Evolutionary conservation across 2,888 invertebrate genomes (phyloP).

Genomic region (Drosophila antonietae): DNA sequence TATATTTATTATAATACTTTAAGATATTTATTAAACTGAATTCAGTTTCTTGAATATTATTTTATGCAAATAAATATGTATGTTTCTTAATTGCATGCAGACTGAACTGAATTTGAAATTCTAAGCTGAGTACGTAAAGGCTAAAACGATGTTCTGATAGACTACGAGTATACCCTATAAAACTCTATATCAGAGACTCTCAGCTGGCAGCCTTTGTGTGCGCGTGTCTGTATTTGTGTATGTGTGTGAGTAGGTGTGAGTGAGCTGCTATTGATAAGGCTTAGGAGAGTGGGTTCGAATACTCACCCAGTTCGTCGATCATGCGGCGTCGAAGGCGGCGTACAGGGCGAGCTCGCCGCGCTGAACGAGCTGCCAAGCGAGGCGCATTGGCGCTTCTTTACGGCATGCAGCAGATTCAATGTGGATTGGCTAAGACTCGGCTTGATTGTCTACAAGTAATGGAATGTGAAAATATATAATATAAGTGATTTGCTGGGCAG

Average conservation of each 20-base stretch:
- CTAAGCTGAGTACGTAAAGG: not conserved
- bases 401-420: conserved; percentile 84
- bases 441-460: conserved; percentile 81
- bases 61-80: not conserved
- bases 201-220: conserved; percentile 30
- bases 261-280: conserved; percentile 36
- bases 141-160: not conserved
- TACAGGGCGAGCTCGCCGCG: conserved; percentile 84
- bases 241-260: conserved; percentile 17
- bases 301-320: conserved; percentile 84
- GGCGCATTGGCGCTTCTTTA: conserved; percentile 84
- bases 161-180: not conserved
- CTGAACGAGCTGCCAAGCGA: conserved; percentile 84
- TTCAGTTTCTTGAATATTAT: not conserved
- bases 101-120: not conserved
- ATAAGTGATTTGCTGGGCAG: no score
- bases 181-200: not conserved
- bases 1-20: not conserved
- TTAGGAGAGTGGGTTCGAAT: conserved; percentile 3
- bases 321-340: conserved; percentile 85
- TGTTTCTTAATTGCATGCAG: not conserved
- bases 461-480: conserved; percentile 35
- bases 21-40: not conserved
- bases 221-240: conserved; percentile 20
- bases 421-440: conserved; percentile 85